Base-by-base conservation (phyloP, 2,888 invertebrate genomes). In the Elysia crispata region DNA sequence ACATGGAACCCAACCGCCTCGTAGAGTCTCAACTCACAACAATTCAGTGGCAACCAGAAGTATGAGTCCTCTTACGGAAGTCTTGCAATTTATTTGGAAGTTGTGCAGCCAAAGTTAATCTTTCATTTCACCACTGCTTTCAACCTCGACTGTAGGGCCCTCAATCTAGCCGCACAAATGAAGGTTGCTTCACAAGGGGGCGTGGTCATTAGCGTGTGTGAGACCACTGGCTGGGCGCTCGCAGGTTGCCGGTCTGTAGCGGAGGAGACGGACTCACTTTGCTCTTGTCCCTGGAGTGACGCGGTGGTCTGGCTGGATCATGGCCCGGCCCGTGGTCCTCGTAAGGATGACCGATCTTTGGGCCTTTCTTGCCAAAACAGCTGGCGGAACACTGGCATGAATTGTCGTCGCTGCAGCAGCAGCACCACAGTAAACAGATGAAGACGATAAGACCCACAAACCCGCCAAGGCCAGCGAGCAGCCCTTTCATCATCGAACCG, bases 391-490 rank as follows among this genome's bases (percentile, higher is more conserved):
- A 78, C 20, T 72, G 23, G 30, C 31, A 60, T 6, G 41, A 62
- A 69, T 66, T 77, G 41, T 83, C 84, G 25, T 82, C 82, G 72
- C 79, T 78, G 77, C 86, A 86, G 62, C 86, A 87, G 49, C 83
- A 85, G 60, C 85, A 86, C 87, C 87, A 87, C 28, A 83, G 72
- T 11, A 85, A 57, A 50, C 85, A 83, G 69, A 85, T 82, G 1
- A 87, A 57, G 18, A 83, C 50, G 20, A 85, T 79, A 5, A 86
- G 72, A 11, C 82, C 86, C 13, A 83, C 41, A 72, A 87, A 85
- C 70, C 86, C 86, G 62, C 86, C 85, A 60, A 87, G 84, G 25
- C 87, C 87, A 0, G 86, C 85, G 1, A 83, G 81, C 69, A 87
- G 76, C 28, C 87, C 87, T 30, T 84, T 86, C 28, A 85, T 80